phyloP scores from a whole-genome alignment of 2,113 vertebrate genomes.

The Tachuris rubrigastra region DNA sequence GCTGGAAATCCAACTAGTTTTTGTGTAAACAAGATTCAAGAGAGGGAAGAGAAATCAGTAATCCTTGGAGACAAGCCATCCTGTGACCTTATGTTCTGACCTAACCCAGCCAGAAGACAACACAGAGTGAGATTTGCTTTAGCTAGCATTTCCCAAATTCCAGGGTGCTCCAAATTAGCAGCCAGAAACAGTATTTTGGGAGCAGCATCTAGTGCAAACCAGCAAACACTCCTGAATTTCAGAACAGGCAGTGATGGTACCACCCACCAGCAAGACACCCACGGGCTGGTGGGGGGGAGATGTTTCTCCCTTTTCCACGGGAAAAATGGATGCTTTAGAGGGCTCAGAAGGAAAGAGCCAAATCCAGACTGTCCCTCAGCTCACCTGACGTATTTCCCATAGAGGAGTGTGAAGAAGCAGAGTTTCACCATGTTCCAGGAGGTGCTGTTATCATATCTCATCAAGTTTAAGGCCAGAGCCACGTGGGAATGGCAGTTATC shows the following conservation, averaged over 20 bases:
- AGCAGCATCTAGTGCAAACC: not conserved
- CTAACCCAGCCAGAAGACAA: not conserved
- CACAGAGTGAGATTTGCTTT: not conserved
- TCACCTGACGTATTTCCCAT: conserved; percentile 93
- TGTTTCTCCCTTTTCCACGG: not conserved
- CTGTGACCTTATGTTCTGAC: conserved; percentile 40
- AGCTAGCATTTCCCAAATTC: not conserved
- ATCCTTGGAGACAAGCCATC: not conserved
- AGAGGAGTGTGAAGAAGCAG: conserved; percentile 84
- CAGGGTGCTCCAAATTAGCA: not conserved
- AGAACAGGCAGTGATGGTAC: not conserved
- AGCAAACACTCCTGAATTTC: not conserved
- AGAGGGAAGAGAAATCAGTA: not conserved
- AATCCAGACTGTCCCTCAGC: not conserved
- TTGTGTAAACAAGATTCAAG: not conserved
- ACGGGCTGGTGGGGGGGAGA: accelerated
- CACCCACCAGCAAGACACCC: not conserved
- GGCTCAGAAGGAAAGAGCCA: not conserved
- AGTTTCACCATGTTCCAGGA: conserved; percentile 98
- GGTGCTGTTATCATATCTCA: conserved; percentile 91
- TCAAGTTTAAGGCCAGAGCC: conserved; percentile 94
- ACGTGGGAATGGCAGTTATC: conserved; percentile 99
- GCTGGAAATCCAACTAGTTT: not conserved
- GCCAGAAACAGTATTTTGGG: not conserved
- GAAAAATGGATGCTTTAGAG: not conserved